Base-by-base conservation (phyloP, 2,888 invertebrate species). In the Parthenolecanium corni region DNA sequence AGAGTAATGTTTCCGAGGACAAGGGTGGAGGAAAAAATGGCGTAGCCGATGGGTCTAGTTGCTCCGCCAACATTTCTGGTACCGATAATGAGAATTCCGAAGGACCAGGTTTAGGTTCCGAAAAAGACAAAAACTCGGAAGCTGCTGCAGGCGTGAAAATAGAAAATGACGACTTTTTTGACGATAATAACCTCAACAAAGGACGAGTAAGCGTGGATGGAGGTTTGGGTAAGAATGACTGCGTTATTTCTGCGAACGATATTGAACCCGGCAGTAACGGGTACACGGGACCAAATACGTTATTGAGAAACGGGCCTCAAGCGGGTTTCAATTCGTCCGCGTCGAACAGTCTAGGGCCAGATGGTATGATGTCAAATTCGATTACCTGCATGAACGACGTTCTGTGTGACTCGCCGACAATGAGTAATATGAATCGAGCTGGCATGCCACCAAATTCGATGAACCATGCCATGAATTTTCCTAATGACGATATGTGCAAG, bases 401-500 rank as follows among this genome's bases (percentile, higher is more conserved):
- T 6, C 53, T 63, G 31, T 49, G 63, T 16, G 46, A 46, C 14
- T 54, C 63, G 14, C 31, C 54, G 40, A 47, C 54, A 20, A 24
- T 47, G 53, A 46, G 47, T 2, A 53, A 53, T 24, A 54, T 53
- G 49, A 53, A 53, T 46, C 72, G 71, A 42, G 65, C 65, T 20
- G 54, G 49, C 18, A 68, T 69, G 69, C 68, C 69, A 51, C 68
- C 69, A 52, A 47, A 47, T 47, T 21, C 54, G 47, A 52, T 63
- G 53, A 53, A 51, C 38, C 49, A 61, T 40, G 21, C 49, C 16
- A 61, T 49, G 51, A 61, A 61, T 18, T 61, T 64, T 66, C 76
- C 75, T 69, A 76, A 76, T 52, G 90, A 89, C 73, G 9, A 31
- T 31, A 31, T 31, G 4, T 31, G 31, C 9, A 31, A 31, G 31